Percentiles rank a stretch among this genome's conserved stretches.
These are phyloP conservation scores for Tachina lurida DNA, from an alignment of 2,888 invertebrate species.

Conservation along the genomic window DNA sequence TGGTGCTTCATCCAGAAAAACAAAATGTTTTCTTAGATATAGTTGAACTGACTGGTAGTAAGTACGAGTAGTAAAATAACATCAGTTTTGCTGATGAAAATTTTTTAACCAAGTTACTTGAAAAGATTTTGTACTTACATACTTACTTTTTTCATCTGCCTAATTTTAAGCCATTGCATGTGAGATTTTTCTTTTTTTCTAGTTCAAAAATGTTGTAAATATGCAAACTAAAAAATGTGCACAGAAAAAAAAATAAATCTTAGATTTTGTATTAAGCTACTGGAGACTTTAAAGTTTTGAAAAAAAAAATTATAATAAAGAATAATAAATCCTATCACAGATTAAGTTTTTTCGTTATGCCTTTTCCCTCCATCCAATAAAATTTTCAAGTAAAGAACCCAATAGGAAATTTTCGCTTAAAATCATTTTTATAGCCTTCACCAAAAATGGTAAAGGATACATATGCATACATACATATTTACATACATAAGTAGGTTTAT, in stretches of 20 bases:
- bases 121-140: no score
- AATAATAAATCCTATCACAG: slow-evolving; percentile 52
- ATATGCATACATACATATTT: no score
- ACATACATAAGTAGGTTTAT: no score
- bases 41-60: slow-evolving; percentile 32
- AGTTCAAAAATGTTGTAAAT: slow-evolving; percentile 59
- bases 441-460: no score
- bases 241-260: slow-evolving; percentile 44
- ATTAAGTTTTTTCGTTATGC: slow-evolving; percentile 38
- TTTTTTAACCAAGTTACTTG: slow-evolving; percentile 38
- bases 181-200: slow-evolving; percentile 55
- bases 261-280: slow-evolving; percentile 46
- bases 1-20: slow-evolving; percentile 9
- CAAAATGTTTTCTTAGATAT: slow-evolving; percentile 1
- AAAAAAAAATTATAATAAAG: slow-evolving; percentile 6
- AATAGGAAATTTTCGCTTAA: slow-evolving; percentile 21
- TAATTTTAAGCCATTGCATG: slow-evolving; percentile 37
- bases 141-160: background rate
- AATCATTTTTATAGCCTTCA: no score
- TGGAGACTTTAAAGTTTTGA: slow-evolving; percentile 38
- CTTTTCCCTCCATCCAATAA: slow-evolving; percentile 32
- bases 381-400: slow-evolving; percentile 24
- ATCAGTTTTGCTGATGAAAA: slow-evolving; percentile 17
- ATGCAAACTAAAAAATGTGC: slow-evolving; percentile 19
- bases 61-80: slow-evolving; percentile 26